phyloP scores from a whole-genome alignment of 2,888 invertebrate species.

The Marronus borbonicus region DNA sequence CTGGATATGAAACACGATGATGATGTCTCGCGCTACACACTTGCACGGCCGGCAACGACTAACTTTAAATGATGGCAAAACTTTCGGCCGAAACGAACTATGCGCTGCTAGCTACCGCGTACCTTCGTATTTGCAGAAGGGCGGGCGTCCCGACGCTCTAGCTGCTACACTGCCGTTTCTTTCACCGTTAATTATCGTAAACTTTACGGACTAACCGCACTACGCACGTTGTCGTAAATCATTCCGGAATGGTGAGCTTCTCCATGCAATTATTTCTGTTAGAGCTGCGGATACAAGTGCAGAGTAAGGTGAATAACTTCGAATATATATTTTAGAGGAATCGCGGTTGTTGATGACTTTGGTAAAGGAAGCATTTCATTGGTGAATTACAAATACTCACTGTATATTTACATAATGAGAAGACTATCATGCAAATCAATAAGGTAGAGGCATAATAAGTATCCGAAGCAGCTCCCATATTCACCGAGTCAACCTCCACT shows the following conservation, averaged over 20 bases:
- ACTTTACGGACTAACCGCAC: slow-evolving; percentile 40
- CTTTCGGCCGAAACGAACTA: slow-evolving; percentile 21
- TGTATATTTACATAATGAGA: too few relatives aligned
- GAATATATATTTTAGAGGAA: too few relatives aligned
- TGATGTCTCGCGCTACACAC: background rate
- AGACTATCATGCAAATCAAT: too few relatives aligned
- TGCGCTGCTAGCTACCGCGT: background rate
- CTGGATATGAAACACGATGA: slow-evolving; percentile 22
- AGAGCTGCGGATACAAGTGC: background rate
- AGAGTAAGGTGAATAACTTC: background rate
- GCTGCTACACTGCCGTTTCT: slow-evolving; percentile 15
- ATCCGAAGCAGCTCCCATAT: too few relatives aligned
- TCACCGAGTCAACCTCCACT: too few relatives aligned
- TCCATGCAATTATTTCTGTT: slow-evolving; percentile 6
- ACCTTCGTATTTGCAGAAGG: slow-evolving; percentile 20
- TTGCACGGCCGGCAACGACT: background rate
- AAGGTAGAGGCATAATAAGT: too few relatives aligned
- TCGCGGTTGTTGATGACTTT: too few relatives aligned
- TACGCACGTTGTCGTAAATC: slow-evolving; percentile 44
- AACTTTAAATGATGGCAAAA: slow-evolving; percentile 34
- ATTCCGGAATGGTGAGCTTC: slow-evolving; percentile 21
- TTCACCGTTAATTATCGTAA: slow-evolving; percentile 42
- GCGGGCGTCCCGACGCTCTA: background rate
- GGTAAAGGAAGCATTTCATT: too few relatives aligned
- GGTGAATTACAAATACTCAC: too few relatives aligned